Evolutionary conservation across 92 coral and sea anemone species (phyloP), one percentile per base, ranked within the genome.

Genomic region (Actinernus sp.): DNA sequence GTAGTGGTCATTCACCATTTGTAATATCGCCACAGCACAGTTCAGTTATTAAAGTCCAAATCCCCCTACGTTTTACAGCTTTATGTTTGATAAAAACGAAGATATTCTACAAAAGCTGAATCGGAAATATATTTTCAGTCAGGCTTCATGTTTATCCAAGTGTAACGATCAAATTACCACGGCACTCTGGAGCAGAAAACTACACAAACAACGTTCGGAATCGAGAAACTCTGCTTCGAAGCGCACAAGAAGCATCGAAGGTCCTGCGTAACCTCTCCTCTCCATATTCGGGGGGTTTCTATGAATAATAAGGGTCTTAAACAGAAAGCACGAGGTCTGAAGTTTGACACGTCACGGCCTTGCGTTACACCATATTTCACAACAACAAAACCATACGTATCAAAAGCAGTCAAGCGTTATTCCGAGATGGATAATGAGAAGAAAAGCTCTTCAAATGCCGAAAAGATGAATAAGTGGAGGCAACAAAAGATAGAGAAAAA

Each of bases 41-140:
- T 63, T 63, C 71, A 63, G 16, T 27, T 26, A 14, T 18, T 9
- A 22, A 34, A 23, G 27, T 45, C 31, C 54, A n/a, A 46, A 22
- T 26, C 58, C 37, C 24, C 58, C 22, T 25, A 29, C 27, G 7
- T 33, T 44, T 47, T 61, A 46, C 20, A 34, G 47, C 20, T 19
- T 49, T 19, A 4, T 17, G 18, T 21, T 39, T 7, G 17, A 22
- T 65, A 31, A 47, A 65, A 28, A 46, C 46, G 44, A 22, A 9
- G 74, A 32, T 31, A 50, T 11, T 54, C 16, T 36, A 37, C 18
- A 38, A 23, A 51, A 9, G 37, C 63, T 32, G 63, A 26, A 14
- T 36, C 75, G 63, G 75, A 51, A 67, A 67, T 36, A 67, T 52
- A 25, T 38, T 46, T 54, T 28, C 19, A 25, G 75, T 36, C 59